These are phyloP conservation scores for Cetoscarus ocellatus DNA, from an alignment of 2,797 vertebrate species.

Conservation along the genomic window DNA sequence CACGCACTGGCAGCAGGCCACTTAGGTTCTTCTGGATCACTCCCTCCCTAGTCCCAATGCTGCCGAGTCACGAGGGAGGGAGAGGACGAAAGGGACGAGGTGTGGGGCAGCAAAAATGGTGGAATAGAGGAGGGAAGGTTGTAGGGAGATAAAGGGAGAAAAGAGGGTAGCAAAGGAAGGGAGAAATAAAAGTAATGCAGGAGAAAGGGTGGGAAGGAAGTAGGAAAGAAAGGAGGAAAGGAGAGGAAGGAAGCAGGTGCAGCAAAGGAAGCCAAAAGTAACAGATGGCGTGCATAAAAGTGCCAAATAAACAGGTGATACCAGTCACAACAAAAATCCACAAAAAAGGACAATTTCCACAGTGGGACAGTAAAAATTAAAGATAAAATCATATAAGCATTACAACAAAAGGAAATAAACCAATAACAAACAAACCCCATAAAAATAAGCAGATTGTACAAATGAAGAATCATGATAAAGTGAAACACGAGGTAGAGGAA, in stretches of 20 bases:
- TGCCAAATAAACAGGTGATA: conserved; percentile 41
- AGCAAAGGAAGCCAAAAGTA: conserved; percentile 29
- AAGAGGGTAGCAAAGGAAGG: conserved; percentile 26
- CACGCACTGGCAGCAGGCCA: conserved; percentile 96
- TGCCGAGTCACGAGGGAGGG: conserved; percentile 85
- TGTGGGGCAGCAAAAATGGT: conserved; percentile 39
- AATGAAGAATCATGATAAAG: conserved; percentile 19
- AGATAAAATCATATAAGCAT: conserved; percentile 6
- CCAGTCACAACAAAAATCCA: conserved; percentile 18
- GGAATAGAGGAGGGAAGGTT: conserved; percentile 56
- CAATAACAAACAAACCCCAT: conserved; percentile 66
- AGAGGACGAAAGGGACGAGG: conserved; percentile 65
- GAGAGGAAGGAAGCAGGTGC: conserved; percentile 74
- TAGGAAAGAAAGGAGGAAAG: conserved; percentile 51
- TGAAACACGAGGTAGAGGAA: conserved; percentile 52
- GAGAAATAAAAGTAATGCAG: conserved; percentile 8
- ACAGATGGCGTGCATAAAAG: conserved; percentile 48
- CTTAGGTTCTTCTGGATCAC: conserved; percentile 99
- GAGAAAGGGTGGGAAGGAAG: conserved; percentile 35
- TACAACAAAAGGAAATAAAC: conserved; percentile 65
- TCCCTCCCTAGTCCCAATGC: conserved; percentile 98
- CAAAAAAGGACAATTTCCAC: conserved; percentile 20
- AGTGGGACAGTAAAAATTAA: conserved; percentile 12
- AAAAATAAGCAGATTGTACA: conserved; percentile 35
- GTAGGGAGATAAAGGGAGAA: conserved; percentile 34